Percentiles rank a stretch among this genome's conserved stretches.
phyloP scores from a whole-genome alignment of 2,888 invertebrate genomes.

The Busseola fusca region DNA sequence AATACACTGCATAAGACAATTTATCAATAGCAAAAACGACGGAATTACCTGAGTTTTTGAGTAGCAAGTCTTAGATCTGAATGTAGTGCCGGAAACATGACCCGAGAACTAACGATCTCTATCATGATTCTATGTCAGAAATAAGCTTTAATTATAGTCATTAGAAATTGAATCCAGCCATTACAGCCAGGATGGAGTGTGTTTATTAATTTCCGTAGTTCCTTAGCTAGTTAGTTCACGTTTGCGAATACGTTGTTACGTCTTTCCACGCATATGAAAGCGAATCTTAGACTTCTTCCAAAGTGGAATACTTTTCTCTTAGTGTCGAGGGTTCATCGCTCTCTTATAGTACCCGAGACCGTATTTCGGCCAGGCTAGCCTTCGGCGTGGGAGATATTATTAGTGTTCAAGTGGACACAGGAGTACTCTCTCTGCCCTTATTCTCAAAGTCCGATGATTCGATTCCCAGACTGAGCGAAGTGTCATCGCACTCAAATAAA shows the following conservation, averaged over 20 bases:
- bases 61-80: slow-evolving; percentile 23
- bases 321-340: background rate
- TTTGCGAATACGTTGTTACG: background rate
- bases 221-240: background rate
- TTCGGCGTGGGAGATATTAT: background rate
- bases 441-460: background rate
- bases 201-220: slow-evolving; percentile 32
- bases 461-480: background rate
- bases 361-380: background rate
- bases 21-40: slow-evolving; percentile 26
- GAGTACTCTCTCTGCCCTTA: background rate
- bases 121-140: slow-evolving; percentile 16
- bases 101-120: slow-evolving; percentile 26
- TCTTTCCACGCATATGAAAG: background rate
- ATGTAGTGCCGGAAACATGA: slow-evolving; percentile 51
- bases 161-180: slow-evolving; percentile 43
- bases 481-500: background rate
- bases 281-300: background rate
- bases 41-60: slow-evolving; percentile 20
- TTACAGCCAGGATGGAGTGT: slow-evolving; percentile 43
- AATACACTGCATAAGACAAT: slow-evolving; percentile 14
- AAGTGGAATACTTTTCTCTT: background rate
- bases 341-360: background rate
- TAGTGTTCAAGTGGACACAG: background rate
- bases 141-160: slow-evolving; percentile 22